A percentile compares a stretch with the other conserved stretches of the same genome.
phyloP scores from a whole-genome alignment of 2,797 vertebrate genomes.

The Myotis findleyi region DNA sequence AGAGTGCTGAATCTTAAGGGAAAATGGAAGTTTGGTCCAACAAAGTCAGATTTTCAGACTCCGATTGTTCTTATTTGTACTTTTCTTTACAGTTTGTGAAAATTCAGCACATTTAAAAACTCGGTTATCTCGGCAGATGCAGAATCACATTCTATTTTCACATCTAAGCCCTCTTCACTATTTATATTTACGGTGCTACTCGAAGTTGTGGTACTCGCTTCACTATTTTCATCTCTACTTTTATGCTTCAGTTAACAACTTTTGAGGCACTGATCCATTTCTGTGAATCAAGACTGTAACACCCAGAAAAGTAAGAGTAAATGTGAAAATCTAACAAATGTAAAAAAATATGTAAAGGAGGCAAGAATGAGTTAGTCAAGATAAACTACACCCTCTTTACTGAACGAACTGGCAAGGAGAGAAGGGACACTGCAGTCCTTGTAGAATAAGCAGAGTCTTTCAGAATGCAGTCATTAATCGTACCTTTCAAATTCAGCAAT shows the following conservation, averaged over 20 bases:
- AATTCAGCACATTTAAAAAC: constrained; percentile 5
- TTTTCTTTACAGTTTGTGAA: constrained; percentile 25
- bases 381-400: background rate
- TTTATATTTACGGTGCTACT: background rate
- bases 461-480: background rate
- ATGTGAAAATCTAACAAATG: background rate
- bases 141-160: background rate
- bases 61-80: constrained; percentile 25
- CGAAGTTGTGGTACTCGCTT: background rate
- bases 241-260: constrained; percentile 39
- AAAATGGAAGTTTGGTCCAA: background rate
- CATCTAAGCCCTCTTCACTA: background rate
- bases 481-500: constrained; percentile 20
- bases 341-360: constrained; percentile 41
- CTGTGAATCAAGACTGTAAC: constrained; percentile 53
- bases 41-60: constrained; percentile 33
- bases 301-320: constrained; percentile 42
- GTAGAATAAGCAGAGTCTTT: background rate
- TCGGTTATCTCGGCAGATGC: background rate
- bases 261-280: background rate
- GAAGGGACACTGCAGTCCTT: background rate
- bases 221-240: constrained; percentile 28
- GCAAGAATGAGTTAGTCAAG: background rate
- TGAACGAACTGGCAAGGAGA: background rate
- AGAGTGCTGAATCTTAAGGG: background rate